Conservation (phyloP, 2,888 invertebrate genomes). For the Tribolium freemani region DNA sequence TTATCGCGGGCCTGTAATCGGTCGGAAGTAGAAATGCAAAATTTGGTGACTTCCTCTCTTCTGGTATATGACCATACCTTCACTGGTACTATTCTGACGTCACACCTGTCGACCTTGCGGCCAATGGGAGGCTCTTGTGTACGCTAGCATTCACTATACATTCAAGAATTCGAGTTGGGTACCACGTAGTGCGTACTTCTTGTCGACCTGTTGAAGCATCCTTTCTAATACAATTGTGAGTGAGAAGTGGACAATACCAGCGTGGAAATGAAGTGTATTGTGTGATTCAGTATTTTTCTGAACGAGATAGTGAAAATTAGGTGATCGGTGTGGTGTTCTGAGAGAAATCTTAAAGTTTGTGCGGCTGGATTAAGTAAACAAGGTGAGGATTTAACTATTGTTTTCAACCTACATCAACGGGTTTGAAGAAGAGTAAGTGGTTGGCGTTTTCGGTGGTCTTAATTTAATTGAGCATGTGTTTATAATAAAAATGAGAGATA, state of each 20-base stretch:
- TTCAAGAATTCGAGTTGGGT: slow-evolving; percentile 29
- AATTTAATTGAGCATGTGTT: neutral
- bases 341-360: slow-evolving; percentile 15
- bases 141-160: slow-evolving; percentile 27
- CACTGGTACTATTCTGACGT: slow-evolving; percentile 48
- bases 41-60: slow-evolving; percentile 21
- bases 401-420: neutral
- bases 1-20: slow-evolving; percentile 16
- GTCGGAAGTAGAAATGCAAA: slow-evolving; percentile 20
- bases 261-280: slow-evolving; percentile 16
- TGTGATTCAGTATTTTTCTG: slow-evolving; percentile 2
- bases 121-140: slow-evolving; percentile 50
- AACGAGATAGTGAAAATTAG: slow-evolving; percentile 7
- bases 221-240: slow-evolving; percentile 20
- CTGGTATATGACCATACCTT: slow-evolving; percentile 5
- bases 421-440: slow-evolving; percentile 3
- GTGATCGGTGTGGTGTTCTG: neutral
- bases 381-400: slow-evolving; percentile 10
- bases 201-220: neutral
- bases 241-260: slow-evolving; percentile 15
- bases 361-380: neutral
- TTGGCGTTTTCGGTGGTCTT: neutral
- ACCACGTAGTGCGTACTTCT: slow-evolving; percentile 26
- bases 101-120: slow-evolving; percentile 59
- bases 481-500: neutral